Conservation (phyloP, 2,888 invertebrate genomes). For the Zootermopsis nevadensis region DNA sequence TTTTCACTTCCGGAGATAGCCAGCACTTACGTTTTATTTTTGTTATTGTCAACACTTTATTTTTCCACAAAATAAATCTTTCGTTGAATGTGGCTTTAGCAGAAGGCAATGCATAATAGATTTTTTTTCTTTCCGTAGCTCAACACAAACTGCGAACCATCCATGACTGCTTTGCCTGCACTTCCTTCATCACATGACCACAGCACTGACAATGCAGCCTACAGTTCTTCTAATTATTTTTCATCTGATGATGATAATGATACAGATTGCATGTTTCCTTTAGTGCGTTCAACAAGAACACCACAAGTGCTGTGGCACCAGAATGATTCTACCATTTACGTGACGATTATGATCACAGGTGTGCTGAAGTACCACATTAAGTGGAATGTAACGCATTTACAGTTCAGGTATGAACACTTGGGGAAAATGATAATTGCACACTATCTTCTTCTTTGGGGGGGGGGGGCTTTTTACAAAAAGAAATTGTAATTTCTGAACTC, state of each 20-base stretch:
- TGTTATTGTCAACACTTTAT: too few species aligned
- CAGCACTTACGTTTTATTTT: too few species aligned
- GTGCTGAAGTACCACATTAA: conserved; percentile 18
- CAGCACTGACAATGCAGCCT: not conserved
- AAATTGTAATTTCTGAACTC: not conserved
- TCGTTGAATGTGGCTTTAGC: too few species aligned
- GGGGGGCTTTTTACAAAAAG: not conserved
- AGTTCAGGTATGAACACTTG: conserved; percentile 14
- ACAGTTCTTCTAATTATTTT: not conserved
- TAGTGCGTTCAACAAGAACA: not conserved
- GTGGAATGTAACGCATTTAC: not conserved
- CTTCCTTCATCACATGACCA: not conserved
- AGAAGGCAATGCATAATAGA: not conserved
- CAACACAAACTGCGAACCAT: not conserved
- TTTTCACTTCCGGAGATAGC: too few species aligned
- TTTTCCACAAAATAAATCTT: too few species aligned
- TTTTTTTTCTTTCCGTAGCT: not conserved
- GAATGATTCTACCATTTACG: conserved; percentile 12
- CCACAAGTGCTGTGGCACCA: conserved; percentile 36
- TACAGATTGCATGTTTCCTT: not conserved
- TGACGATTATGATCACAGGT: conserved; percentile 22
- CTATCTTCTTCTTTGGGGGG: not conserved
- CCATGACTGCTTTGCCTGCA: not conserved
- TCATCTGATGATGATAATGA: not conserved
- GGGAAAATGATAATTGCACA: not conserved